Conservation (phyloP, 2,888 invertebrate genomes). For the Ophion costatus region DNA sequence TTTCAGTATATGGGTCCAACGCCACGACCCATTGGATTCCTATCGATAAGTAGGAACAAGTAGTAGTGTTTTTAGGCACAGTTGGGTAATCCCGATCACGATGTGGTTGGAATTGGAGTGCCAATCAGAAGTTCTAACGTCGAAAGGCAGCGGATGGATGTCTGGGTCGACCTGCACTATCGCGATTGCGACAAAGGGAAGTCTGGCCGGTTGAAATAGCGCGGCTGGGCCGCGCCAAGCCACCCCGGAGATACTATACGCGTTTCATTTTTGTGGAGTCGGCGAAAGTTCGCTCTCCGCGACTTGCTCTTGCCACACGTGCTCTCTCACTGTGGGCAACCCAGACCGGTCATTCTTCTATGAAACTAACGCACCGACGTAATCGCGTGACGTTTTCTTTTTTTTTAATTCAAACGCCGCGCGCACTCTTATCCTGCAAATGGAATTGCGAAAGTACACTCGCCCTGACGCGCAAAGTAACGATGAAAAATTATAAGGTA, state of each 20-base stretch:
- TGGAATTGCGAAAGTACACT: slow-evolving; percentile 14
- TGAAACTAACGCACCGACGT: neutral
- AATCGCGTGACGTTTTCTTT: slow-evolving; percentile 4
- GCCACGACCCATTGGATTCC: too few relatives aligned
- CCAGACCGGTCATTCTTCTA: neutral
- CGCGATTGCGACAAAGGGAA: slow-evolving; percentile 24
- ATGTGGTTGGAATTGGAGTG: neutral
- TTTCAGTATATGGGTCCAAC: too few relatives aligned
- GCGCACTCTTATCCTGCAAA: neutral
- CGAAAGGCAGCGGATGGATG: neutral
- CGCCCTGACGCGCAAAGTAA: neutral
- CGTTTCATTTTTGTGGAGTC: slow-evolving; percentile 16
- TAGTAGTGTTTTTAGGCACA: neutral
- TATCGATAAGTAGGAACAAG: too few relatives aligned
- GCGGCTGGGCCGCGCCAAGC: slow-evolving; percentile 9
- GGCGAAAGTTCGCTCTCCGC: slow-evolving; percentile 38
- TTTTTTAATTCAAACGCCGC: neutral
- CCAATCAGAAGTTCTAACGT: neutral
- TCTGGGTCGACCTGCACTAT: neutral
- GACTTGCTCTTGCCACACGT: slow-evolving; percentile 34
- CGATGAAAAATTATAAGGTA: neutral
- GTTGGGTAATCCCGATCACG: neutral
- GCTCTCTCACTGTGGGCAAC: neutral
- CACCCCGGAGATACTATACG: slow-evolving; percentile 13
- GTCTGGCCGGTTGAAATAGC: slow-evolving; percentile 18